A percentile compares a stretch with the other conserved stretches of the same genome.
phyloP scores from a whole-genome alignment of 1,140 invertebrate genomes.

The Hylaeus anthracinus region DNA sequence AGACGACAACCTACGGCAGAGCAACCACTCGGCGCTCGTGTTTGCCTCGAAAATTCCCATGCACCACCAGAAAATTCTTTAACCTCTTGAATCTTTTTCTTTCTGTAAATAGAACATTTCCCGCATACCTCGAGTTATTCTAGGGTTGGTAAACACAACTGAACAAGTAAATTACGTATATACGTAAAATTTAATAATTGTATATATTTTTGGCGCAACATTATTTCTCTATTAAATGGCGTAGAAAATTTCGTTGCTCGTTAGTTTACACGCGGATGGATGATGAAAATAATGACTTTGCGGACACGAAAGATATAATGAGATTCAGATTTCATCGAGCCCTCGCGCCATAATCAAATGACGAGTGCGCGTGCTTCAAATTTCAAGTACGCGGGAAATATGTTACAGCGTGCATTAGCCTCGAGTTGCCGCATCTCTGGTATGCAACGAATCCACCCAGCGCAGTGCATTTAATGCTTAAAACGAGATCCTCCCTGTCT shows the following conservation, averaged over 20 bases:
- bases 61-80: too few species aligned
- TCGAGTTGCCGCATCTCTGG: constrained; percentile 8
- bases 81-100: too few species aligned
- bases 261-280: neutral
- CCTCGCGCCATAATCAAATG: neutral
- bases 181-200: too few species aligned
- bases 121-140: too few species aligned
- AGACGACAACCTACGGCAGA: neutral
- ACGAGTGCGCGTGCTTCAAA: neutral
- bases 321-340: neutral
- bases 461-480: constrained; percentile 18
- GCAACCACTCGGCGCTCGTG: neutral
- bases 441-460: neutral
- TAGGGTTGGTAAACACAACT: too few species aligned
- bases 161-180: too few species aligned
- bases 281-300: neutral
- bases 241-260: neutral
- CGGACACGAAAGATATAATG: neutral
- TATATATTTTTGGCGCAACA: neutral
- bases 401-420: constrained; percentile 8
- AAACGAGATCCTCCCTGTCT: constrained; percentile 28
- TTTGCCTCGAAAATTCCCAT: neutral
- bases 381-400: constrained; percentile 13
- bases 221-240: neutral
- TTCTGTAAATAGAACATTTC: too few species aligned